Conservation (phyloP, 2,113 vertebrate species). For the Muntiacus muntjak region DNA sequence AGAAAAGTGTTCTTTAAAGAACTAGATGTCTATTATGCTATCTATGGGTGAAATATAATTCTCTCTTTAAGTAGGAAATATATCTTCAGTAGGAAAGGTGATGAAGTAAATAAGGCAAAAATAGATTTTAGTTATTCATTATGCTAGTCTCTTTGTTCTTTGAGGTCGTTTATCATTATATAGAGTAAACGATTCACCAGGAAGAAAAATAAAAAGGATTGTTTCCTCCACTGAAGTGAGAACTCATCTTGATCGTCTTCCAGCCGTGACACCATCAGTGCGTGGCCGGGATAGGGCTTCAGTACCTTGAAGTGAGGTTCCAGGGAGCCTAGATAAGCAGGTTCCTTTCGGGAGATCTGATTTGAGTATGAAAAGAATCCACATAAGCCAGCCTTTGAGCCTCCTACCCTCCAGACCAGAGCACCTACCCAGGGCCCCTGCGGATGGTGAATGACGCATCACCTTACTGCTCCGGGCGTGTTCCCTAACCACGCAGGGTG, state of each 20-base stretch:
- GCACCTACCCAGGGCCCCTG: neutral
- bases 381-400: neutral
- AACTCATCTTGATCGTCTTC: neutral
- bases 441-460: neutral
- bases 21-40: neutral
- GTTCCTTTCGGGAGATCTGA: neutral
- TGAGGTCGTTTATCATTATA: neutral
- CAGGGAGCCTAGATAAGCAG: neutral
- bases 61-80: neutral
- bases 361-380: neutral
- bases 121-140: neutral
- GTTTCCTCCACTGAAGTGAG: neutral
- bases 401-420: fast-evolving
- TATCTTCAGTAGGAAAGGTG: neutral
- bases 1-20: neutral
- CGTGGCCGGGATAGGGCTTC: neutral
- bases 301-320: neutral
- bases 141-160: neutral
- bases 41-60: neutral
- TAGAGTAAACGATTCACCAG: neutral
- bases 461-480: neutral
- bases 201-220: neutral
- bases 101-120: neutral
- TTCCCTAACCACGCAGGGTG: neutral
- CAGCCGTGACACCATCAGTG: neutral